Percentiles rank a stretch among this genome's conserved stretches.
These are phyloP conservation scores for Idaea aversata DNA, from an alignment of 2,888 invertebrate genomes.

Conservation along the genomic window DNA sequence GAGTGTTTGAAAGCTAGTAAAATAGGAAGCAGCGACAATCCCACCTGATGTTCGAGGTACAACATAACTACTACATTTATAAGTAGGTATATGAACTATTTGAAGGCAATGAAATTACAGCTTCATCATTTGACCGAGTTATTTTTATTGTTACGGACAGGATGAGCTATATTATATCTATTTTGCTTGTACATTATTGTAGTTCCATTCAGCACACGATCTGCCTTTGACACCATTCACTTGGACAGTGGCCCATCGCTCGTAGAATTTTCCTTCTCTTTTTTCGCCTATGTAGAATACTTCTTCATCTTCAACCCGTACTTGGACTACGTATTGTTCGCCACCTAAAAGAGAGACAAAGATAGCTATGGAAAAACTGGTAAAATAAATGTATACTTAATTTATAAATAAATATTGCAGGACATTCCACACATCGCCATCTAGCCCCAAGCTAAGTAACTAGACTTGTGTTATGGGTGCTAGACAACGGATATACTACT, in stretches of 20 bases:
- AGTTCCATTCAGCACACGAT: conserved; percentile 84
- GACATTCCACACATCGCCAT: no score
- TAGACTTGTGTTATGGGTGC: no score
- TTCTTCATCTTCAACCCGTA: conserved; percentile 76
- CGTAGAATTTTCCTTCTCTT: conserved; percentile 80
- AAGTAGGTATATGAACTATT: not conserved
- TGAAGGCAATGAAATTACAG: not conserved
- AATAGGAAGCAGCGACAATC: not conserved
- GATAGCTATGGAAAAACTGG: not conserved
- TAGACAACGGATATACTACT: no score
- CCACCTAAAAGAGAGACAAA: conserved; percentile 57
- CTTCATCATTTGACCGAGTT: not conserved
- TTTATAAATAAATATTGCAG: no score
- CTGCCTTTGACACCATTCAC: conserved; percentile 83
- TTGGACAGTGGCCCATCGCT: conserved; percentile 78
- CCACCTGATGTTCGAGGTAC: not conserved
- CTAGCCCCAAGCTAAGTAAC: no score
- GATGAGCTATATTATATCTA: not conserved
- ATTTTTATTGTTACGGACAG: no score
- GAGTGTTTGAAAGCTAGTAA: no score
- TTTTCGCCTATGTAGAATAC: conserved; percentile 81
- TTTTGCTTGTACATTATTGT: conserved; percentile 67
- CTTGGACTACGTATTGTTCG: conserved; percentile 71
- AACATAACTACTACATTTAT: not conserved
- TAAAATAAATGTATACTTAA: no score